Conservation (phyloP, 2,797 vertebrate genomes). For the Serranus cabrilla region DNA sequence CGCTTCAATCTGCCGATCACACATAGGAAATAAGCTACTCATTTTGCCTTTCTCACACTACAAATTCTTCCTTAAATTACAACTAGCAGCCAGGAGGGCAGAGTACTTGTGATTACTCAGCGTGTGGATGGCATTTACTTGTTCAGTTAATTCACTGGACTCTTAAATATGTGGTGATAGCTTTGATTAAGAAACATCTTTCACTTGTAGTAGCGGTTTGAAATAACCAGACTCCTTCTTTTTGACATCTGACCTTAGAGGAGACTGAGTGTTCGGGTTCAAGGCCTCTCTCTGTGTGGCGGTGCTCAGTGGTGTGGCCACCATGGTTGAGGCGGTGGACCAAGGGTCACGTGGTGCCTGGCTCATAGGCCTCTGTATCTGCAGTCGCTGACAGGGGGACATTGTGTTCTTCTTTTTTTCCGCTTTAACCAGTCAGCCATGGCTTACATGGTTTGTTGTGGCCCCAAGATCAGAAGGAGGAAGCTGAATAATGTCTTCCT, state of each 20-base stretch:
- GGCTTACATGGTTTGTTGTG: constrained; percentile 88
- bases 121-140: constrained; percentile 40
- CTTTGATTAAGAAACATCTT: constrained; percentile 66
- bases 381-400: constrained; percentile 79
- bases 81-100: constrained; percentile 47
- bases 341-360: constrained; percentile 72
- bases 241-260: constrained; percentile 61
- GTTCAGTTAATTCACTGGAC: constrained; percentile 40
- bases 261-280: constrained; percentile 63
- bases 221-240: constrained; percentile 52
- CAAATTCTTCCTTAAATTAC: constrained; percentile 55
- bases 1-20: constrained; percentile 53
- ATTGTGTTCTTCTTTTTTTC: constrained; percentile 80
- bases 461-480: constrained; percentile 88
- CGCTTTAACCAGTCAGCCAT: constrained; percentile 86
- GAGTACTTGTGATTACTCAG: constrained; percentile 36
- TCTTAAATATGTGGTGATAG: constrained; percentile 48
- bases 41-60: constrained; percentile 50
- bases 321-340: constrained; percentile 68
- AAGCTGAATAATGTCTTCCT: constrained; percentile 90
- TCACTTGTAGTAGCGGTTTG: constrained; percentile 37
- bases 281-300: constrained; percentile 75
- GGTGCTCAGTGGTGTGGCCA: constrained; percentile 67
- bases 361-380: constrained; percentile 77
- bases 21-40: constrained; percentile 56